These are phyloP conservation scores for Archips crataeganus DNA, from an alignment of 2,888 invertebrate genomes.

Conservation along the genomic window DNA sequence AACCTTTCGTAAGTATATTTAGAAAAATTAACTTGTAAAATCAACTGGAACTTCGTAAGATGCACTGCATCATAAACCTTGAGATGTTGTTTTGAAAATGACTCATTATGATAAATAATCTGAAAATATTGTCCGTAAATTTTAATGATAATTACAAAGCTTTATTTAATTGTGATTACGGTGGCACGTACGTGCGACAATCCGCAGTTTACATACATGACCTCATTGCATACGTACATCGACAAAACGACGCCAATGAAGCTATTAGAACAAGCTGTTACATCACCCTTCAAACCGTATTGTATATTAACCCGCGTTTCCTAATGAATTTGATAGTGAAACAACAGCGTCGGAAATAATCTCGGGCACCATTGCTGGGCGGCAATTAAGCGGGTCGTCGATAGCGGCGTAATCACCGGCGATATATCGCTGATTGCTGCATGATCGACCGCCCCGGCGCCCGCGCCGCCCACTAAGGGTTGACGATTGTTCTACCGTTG, in stretches of 20 bases:
- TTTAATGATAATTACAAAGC: not conserved
- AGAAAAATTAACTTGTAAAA: not conserved
- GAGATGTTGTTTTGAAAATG: not conserved
- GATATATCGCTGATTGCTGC: slow-evolving; percentile 34
- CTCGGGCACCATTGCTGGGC: slow-evolving; percentile 46
- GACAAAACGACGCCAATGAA: not conserved
- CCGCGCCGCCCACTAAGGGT: slow-evolving; percentile 1
- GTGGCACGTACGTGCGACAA: not conserved
- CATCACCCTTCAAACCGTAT: not conserved
- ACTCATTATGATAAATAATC: not conserved
- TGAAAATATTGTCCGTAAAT: not conserved
- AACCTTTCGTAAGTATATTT: not conserved
- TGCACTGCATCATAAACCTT: not conserved
- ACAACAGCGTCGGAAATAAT: slow-evolving; percentile 47
- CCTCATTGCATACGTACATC: slow-evolving; percentile 4
- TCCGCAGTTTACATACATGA: slow-evolving; percentile 1
- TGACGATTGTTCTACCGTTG: not conserved
- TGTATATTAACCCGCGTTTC: slow-evolving; percentile 21
- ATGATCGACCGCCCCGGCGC: slow-evolving; percentile 25
- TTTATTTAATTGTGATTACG: not conserved
- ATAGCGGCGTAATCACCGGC: slow-evolving; percentile 29
- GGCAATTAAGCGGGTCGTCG: slow-evolving; percentile 50
- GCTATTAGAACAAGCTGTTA: not conserved
- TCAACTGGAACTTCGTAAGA: not conserved
- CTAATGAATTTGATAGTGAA: slow-evolving; percentile 35